Evolutionary conservation across 2,797 vertebrate genomes (phyloP).

Genomic region (Sarcophilus harrisii): DNA sequence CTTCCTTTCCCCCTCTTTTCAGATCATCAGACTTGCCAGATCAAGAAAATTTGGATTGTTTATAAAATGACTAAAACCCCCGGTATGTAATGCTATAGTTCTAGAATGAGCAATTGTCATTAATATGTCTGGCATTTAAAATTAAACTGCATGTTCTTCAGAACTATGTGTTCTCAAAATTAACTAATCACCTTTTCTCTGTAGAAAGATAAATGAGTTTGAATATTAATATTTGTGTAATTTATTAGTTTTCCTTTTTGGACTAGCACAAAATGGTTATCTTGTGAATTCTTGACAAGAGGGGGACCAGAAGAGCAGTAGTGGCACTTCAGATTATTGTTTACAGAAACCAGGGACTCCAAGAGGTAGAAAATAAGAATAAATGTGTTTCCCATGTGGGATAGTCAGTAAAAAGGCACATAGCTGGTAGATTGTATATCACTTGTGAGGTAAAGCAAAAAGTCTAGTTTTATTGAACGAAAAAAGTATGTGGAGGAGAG

Average conservation of each 20-base stretch:
- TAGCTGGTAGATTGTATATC: not conserved
- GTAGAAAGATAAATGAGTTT: not conserved
- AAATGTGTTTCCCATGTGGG: not conserved
- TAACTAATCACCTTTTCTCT: conserved; percentile 8
- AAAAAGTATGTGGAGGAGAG: not conserved
- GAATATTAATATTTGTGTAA: not conserved
- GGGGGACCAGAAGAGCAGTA: not conserved
- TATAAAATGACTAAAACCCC: conserved; percentile 88
- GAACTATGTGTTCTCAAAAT: conserved; percentile 19
- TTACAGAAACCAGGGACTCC: not conserved
- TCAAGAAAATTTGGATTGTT: conserved; percentile 90
- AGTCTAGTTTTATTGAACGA: not conserved
- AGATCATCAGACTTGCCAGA: conserved; percentile 90
- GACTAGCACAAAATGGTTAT: not conserved
- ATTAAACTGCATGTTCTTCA: conserved; percentile 5
- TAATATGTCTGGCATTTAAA: conserved; percentile 46
- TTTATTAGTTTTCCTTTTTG: not conserved
- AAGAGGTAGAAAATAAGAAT: not conserved
- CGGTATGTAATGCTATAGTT: conserved; percentile 83
- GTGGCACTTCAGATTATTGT: not conserved
- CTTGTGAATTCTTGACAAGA: not conserved
- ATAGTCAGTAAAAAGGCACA: not conserved
- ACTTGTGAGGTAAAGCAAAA: not conserved
- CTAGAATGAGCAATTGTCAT: conserved; percentile 30
- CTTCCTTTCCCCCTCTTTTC: conserved; percentile 12